Conservation (phyloP, 2,113 vertebrate species). For the Poicephalus meyeri region DNA sequence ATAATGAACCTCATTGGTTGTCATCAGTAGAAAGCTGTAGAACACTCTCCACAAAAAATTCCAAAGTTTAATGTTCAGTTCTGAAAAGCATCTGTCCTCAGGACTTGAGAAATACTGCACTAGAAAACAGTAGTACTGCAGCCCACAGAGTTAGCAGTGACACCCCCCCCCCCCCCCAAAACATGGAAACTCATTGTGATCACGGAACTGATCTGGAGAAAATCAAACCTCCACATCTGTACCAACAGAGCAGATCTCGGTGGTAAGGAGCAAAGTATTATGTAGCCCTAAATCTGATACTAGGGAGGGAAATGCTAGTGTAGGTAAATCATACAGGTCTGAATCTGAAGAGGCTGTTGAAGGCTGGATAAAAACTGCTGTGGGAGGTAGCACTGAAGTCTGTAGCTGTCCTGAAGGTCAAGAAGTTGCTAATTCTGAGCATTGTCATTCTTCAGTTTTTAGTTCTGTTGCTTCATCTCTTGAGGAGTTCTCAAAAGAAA, state of each 20-base stretch:
- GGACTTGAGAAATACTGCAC: neutral
- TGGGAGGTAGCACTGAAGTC: neutral
- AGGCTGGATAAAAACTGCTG: neutral
- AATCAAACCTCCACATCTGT: neutral
- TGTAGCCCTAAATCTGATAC: neutral
- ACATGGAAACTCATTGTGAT: neutral
- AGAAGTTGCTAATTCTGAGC: neutral
- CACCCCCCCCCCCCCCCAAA: neutral
- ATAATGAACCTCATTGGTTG: neutral
- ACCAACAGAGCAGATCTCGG: neutral
- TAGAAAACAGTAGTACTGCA: conserved; percentile 15
- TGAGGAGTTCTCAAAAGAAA: conserved; percentile 27
- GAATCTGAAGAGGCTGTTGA: neutral
- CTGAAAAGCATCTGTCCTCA: neutral
- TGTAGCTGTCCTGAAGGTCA: neutral
- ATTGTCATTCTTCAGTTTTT: conserved; percentile 11
- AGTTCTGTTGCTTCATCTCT: conserved; percentile 12
- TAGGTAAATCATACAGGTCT: neutral
- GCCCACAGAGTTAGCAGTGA: neutral
- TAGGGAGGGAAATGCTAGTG: neutral
- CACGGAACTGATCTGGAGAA: neutral
- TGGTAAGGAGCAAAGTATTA: neutral
- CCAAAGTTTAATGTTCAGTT: neutral
- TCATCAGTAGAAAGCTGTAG: neutral
- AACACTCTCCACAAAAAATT: neutral